Evolutionary conservation across 2,888 invertebrate species (phyloP).

Genomic region (Selenia dentaria): DNA sequence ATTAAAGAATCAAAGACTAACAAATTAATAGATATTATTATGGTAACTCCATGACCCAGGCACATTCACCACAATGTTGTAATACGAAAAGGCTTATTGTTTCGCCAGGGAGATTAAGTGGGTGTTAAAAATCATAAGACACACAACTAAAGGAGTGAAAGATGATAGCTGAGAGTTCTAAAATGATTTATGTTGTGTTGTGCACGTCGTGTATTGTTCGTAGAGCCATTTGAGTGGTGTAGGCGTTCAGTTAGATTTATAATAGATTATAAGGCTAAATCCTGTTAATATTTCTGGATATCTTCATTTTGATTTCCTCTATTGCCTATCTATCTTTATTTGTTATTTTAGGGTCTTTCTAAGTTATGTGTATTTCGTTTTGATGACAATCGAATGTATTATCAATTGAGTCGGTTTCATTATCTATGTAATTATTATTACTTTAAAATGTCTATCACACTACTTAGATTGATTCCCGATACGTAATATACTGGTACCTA

Average conservation of each 20-base stretch:
- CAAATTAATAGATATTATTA: conserved; percentile 22
- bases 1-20: conserved; percentile 11
- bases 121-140: conserved; percentile 82
- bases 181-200: conserved; percentile 77
- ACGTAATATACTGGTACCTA: too few species aligned
- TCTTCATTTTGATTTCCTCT: conserved; percentile 3
- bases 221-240: conserved; percentile 53
- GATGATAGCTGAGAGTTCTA: conserved; percentile 70
- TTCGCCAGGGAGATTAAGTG: conserved; percentile 71
- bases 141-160: conserved; percentile 69
- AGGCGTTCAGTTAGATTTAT: conserved; percentile 76
- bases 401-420: too few species aligned
- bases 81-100: conserved; percentile 63
- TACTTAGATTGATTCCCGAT: too few species aligned
- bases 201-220: conserved; percentile 72
- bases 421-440: too few species aligned
- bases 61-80: conserved; percentile 47
- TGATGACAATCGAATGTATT: too few species aligned
- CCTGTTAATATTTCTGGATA: conserved; percentile 34
- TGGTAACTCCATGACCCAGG: conserved; percentile 19
- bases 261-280: conserved; percentile 63
- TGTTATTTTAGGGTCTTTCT: neutral
- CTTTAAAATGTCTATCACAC: too few species aligned
- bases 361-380: too few species aligned
- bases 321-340: neutral